Conservation (phyloP, 2,797 vertebrate species). For the Cossypha heuglini region DNA sequence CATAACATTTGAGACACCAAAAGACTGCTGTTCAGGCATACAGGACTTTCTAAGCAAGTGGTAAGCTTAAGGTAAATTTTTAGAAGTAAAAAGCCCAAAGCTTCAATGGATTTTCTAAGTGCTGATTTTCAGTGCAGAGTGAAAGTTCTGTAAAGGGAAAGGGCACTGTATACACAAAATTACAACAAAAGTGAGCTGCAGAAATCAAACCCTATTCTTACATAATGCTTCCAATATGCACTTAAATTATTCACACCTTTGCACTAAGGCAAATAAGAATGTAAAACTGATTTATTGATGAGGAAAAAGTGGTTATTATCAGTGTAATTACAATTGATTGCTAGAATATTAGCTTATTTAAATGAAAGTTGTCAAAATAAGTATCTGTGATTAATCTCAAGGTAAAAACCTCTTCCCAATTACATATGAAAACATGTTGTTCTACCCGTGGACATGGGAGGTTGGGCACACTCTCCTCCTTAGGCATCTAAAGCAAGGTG, state of each 20-base stretch:
- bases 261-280: neutral
- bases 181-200: neutral
- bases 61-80: neutral
- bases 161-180: neutral
- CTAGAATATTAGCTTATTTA: neutral
- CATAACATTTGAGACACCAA: neutral
- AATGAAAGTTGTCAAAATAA: neutral
- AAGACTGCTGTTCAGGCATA: neutral
- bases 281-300: neutral
- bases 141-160: neutral
- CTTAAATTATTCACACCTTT: neutral
- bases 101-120: neutral
- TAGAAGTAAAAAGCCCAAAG: neutral
- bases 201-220: neutral
- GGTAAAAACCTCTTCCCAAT: neutral
- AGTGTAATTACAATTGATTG: neutral
- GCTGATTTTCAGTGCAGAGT: neutral
- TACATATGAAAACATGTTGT: neutral
- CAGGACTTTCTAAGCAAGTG: neutral
- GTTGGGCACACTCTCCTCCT: neutral
- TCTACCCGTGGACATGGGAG: rapidly evolving
- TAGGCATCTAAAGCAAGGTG: neutral
- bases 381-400: neutral
- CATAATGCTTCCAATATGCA: neutral
- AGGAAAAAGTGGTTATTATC: neutral